Base-by-base conservation (phyloP, 1,140 invertebrate genomes). In the Plectus sambesii region DNA sequence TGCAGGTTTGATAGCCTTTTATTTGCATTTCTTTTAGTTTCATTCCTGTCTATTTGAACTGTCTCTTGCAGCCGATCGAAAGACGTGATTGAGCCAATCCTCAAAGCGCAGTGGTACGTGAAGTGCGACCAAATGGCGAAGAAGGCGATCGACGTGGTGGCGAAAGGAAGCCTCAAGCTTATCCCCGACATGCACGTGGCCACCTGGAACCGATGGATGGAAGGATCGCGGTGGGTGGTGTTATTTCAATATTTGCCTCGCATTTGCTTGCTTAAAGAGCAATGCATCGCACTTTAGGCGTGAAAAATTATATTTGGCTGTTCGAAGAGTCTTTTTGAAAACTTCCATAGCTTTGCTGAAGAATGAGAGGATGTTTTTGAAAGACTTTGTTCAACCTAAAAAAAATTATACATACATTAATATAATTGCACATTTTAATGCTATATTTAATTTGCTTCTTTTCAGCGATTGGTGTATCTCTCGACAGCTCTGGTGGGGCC, bases 401-500 rank as follows among this genome's bases (percentile, higher is more conserved):
- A n/a, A n/a, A n/a, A n/a, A n/a, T n/a, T n/a, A n/a, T n/a, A n/a
- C n/a, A n/a, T n/a, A n/a, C n/a, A n/a, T n/a, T n/a, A n/a, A n/a
- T n/a, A n/a, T n/a, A n/a, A n/a, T n/a, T n/a, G n/a, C n/a, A n/a
- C n/a, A n/a, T n/a, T n/a, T n/a, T n/a, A n/a, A n/a, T n/a, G n/a
- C n/a, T n/a, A n/a, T n/a, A n/a, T n/a, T n/a, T n/a, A 26, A 9
- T 23, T 58, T 54, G 47, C 41, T 56, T 47, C 24, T 62, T n/a
- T 73, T 68, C 56, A 85, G 83, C 51, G 88, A 97, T 70, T 98
- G 94, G 94, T 97, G 92, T 70, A 88, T 97, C 58, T 94, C 88
- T 3, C 75, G 94, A 8, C 94, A 99, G 70, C 74, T 98, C 3
- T 98, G 93, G 93, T 99, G 94, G 94, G 94, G 94, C 5, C 93